Base-by-base conservation (phyloP, 2,113 vertebrate genomes). In the Chaenogobius annularis region DNA sequence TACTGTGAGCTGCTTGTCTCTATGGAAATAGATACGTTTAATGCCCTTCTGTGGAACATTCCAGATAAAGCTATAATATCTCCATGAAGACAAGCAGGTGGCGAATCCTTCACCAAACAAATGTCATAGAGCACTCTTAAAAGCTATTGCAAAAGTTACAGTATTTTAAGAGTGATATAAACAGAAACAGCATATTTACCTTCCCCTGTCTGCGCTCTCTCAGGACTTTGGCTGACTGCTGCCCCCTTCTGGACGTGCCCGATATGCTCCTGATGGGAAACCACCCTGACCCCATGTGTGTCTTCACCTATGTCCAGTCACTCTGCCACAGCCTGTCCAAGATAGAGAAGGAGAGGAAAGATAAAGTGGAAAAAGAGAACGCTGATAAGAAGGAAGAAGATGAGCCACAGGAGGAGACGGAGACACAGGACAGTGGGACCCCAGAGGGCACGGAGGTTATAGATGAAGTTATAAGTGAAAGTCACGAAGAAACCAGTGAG, bases 291-390 rank as follows among this genome's bases (percentile, higher is more conserved):
- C 89, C 95, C 67, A 88, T 93, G 90, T 92, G 93, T 68, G 89
- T 92, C 64, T 93, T 93, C 89, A 94, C 94, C 31, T 95, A 94
- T 20, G 92, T 95, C 68, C 94, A 95, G 89, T 92, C 95, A 72
- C 93, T 94, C 75, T 93, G 93, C 81, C 94, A 93, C 83, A 85
- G 71, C 84, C 80, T 92, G 43, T 90, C 93, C 83, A 93, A 94
- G 82, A 92, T 93, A 74, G 92, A 95, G 86, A 95, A 94, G 83
- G 90, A 94, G 86, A 75, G 87, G 71, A 93, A 84, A 73, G 82
- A 90, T 65, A 88, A 89, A 59, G 73, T 66, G 40, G 75, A 89
- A 37, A 80, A 86, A 56, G 72, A 70, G 11, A 82, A 85, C 40
- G 22, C 64, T 67, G 65, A 52, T n/a, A 80, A 80, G 14, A 50